Evolutionary conservation across 2,113 vertebrate species (phyloP).

Genomic region (Cynoglossus semilaevis): DNA sequence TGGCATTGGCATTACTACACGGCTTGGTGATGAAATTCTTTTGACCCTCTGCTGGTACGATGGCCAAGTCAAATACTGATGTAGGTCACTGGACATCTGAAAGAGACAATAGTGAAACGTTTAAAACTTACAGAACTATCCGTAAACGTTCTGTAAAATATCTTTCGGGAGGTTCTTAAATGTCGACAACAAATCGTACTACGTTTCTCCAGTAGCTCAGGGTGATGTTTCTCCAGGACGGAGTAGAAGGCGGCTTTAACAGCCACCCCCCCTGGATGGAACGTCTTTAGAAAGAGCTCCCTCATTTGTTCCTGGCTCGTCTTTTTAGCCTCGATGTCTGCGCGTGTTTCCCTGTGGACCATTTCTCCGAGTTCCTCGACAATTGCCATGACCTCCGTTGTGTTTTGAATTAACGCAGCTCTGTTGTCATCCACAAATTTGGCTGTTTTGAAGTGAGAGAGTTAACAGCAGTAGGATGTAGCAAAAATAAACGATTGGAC

Average conservation of each 20-base stretch:
- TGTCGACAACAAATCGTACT: conserved; percentile 16
- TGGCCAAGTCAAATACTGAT: too few relatives aligned
- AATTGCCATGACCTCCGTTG: conserved; percentile 24
- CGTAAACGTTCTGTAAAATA: background rate
- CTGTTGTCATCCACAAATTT: conserved; percentile 34
- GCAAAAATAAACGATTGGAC: background rate
- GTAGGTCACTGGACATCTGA: too few relatives aligned
- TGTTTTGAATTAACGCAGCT: accelerated
- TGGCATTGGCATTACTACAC: too few relatives aligned
- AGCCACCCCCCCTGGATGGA: background rate
- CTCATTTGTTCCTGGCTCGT: conserved; percentile 5
- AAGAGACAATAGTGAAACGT: too few relatives aligned
- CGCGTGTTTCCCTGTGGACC: conserved; percentile 35
- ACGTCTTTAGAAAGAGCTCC: accelerated
- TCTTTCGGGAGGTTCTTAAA: background rate
- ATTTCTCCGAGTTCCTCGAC: conserved; percentile 21
- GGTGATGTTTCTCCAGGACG: conserved; percentile 23
- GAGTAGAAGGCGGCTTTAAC: conserved; percentile 61
- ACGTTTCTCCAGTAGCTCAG: background rate
- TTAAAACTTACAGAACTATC: background rate
- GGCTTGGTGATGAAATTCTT: too few relatives aligned
- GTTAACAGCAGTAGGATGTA: background rate
- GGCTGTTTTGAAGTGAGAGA: conserved; percentile 23
- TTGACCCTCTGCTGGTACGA: too few relatives aligned
- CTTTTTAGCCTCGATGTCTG: accelerated